These are phyloP conservation scores for Botia kubotai DNA, from an alignment of 2,797 vertebrate genomes.

Conservation along the genomic window DNA sequence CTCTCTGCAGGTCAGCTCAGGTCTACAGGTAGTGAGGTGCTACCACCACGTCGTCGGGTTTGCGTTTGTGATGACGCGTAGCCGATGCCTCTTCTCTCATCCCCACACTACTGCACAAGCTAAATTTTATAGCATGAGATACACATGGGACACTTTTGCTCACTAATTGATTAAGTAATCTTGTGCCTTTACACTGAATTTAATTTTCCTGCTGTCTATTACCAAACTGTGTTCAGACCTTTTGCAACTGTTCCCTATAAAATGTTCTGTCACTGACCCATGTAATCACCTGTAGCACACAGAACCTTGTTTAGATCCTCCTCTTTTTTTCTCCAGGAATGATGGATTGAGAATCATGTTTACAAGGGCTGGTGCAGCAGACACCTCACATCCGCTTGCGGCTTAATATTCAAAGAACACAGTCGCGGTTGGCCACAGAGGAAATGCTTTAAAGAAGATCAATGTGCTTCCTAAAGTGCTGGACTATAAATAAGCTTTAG, in stretches of 20 bases:
- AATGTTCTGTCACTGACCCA: not conserved
- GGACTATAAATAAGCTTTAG: constrained; percentile 51
- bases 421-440: constrained; percentile 10
- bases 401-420: constrained; percentile 52
- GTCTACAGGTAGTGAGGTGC: not conserved
- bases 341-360: not conserved
- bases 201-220: not conserved
- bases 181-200: not conserved
- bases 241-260: not conserved
- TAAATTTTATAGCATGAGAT: not conserved
- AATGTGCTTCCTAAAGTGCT: constrained; percentile 45
- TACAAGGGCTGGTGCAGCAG: constrained; percentile 12
- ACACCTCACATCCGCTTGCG: constrained; percentile 8
- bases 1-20: not conserved
- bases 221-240: not conserved
- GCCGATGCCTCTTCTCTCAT: not conserved
- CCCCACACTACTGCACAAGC: not conserved
- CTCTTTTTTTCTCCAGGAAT: constrained; percentile 17
- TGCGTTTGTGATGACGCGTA: not conserved
- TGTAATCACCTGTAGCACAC: not conserved
- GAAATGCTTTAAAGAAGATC: constrained; percentile 52
- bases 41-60: too few relatives aligned
- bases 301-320: constrained; percentile 6
- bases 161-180: not conserved
- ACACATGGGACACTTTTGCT: not conserved